Evolutionary conservation across 2,888 invertebrate species (phyloP), one percentile per base, ranked within the genome.

Genomic region (Psococerastis gibbosa): DNA sequence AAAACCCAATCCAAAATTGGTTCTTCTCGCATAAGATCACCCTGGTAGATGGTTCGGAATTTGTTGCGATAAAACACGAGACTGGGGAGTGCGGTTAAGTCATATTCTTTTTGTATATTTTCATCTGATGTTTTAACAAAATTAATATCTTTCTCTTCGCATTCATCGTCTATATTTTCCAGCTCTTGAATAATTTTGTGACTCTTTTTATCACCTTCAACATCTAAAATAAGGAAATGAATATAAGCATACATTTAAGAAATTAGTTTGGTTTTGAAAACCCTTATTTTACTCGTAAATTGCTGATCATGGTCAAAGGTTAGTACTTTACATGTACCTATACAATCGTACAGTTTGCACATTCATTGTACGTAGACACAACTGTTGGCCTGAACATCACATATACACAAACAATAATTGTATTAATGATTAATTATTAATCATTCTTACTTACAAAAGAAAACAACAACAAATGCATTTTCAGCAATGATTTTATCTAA

Each of bases 111-210:
- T 48, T 83, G 78, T 45, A 89, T 75, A 35, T 83, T 82, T 22
- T 80, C 79, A 56, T 89, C 89, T 6, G 87, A 88, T 50, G 87
- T 87, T 61, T 89, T 89, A 0, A 91, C 80, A 57, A 91, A 89
- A 59, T 85, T 82, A 50, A 91, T 85, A 53, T 85, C 78, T 59
- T 85, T 80, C 56, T 87, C 82, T 64, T 89, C 89, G 56, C 88
- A 87, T 57, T 88, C 87, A 53, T 89, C 88, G 56, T 89, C 89
- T 53, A 91, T 89, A 55, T 89, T 88, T 60, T 91, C 91, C 47
- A 91, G 59, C 58, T 89, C 88, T 55, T 78, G 78, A 1, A 91
- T 66, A 47, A 89, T 88, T 58, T 85, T 85, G 52, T 83, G 82
- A 18, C 85, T 80, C 57, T 83, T 82, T 56, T 87, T 85, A 56